phyloP scores from a whole-genome alignment of 64 coral and sea anemone species.

The Pocillopora verrucosa region DNA sequence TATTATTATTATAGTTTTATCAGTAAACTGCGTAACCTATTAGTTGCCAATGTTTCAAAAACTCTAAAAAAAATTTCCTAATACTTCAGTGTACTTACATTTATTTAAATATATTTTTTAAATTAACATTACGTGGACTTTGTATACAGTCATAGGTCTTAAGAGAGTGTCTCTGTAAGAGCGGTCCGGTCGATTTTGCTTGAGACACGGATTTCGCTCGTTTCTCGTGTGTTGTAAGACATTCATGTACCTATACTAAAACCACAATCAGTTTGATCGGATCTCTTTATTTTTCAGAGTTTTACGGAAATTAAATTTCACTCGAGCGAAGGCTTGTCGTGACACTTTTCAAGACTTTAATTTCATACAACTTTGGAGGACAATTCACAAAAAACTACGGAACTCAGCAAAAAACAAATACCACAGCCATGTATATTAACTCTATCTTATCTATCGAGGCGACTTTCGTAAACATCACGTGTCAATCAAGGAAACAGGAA shows the following conservation, averaged over 20 bases:
- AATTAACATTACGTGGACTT: too few relatives aligned
- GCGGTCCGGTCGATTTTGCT: background rate
- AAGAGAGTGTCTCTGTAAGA: background rate
- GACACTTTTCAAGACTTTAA: slow-evolving; percentile 10
- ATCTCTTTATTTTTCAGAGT: slow-evolving; percentile 10
- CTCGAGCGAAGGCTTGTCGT: slow-evolving; percentile 17
- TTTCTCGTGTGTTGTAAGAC: background rate
- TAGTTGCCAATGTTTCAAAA: too few relatives aligned
- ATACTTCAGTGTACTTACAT: too few relatives aligned
- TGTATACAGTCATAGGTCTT: too few relatives aligned
- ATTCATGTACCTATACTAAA: slow-evolving; percentile 1
- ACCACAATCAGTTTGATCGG: slow-evolving; percentile 19
- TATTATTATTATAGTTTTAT: background rate
- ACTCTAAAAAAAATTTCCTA: too few relatives aligned
- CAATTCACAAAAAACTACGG: background rate
- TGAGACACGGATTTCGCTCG: background rate
- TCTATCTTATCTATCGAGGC: too few relatives aligned
- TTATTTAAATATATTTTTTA: too few relatives aligned
- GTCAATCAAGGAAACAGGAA: too few relatives aligned
- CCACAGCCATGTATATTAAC: background rate
- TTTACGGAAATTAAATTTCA: slow-evolving; percentile 19
- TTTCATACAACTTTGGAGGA: slow-evolving; percentile 2
- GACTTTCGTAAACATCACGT: too few relatives aligned
- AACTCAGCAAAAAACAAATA: slow-evolving; percentile 1
- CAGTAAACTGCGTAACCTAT: too few relatives aligned